Evolutionary conservation across 2,113 vertebrate species (phyloP).

Genomic region (Oryzias javanicus): DNA sequence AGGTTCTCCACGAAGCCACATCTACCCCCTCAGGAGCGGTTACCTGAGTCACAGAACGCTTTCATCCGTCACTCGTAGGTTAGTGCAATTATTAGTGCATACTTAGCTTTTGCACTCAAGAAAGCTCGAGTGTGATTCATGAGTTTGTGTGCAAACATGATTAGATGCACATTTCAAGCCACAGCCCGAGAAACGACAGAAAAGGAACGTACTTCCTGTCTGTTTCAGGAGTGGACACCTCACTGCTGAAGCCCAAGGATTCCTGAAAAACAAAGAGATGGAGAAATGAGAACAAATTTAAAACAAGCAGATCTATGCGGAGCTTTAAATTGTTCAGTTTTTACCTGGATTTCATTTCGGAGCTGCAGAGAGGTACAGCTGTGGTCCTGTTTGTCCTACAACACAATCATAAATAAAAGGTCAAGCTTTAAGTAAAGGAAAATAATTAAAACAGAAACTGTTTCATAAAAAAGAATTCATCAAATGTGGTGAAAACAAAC

Average conservation of each 20-base stretch:
- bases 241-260: slow-evolving; percentile 88
- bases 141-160: slow-evolving; percentile 35
- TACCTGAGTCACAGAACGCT: slow-evolving; percentile 4
- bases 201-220: slow-evolving; percentile 89
- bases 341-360: slow-evolving; percentile 91
- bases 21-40: neutral
- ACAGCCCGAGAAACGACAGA: neutral
- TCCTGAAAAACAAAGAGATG: slow-evolving; percentile 78
- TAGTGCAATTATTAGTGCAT: no score
- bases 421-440: no score
- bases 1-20: slow-evolving; percentile 22
- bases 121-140: slow-evolving; percentile 15
- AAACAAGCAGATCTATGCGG: neutral
- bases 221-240: slow-evolving; percentile 88
- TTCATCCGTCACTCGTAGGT: no score
- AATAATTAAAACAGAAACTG: no score
- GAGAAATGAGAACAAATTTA: neutral
- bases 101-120: no score
- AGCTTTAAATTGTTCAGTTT: neutral
- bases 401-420: slow-evolving; percentile 8
- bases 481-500: slow-evolving; percentile 45
- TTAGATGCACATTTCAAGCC: slow-evolving; percentile 38
- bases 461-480: neutral
- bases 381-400: slow-evolving; percentile 89
- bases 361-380: slow-evolving; percentile 87